phyloP scores from a whole-genome alignment of 2,888 invertebrate species.

The Marronus borbonicus region DNA sequence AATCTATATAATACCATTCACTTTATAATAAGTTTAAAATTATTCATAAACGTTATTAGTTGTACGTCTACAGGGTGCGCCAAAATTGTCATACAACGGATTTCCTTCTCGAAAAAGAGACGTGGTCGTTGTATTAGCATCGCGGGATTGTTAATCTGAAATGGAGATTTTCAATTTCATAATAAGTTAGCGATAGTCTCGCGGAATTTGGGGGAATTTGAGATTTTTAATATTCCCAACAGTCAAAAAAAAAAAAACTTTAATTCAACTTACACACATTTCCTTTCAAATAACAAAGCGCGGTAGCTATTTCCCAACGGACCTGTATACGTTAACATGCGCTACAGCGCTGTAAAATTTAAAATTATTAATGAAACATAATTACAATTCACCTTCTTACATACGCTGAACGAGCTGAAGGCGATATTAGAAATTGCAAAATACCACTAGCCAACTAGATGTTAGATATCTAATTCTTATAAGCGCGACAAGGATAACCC shows the following conservation, averaged over 20 bases:
- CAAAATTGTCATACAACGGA: not conserved
- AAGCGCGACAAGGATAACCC: not conserved
- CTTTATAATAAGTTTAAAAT: conserved; percentile 36
- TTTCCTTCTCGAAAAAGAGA: no score
- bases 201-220: no score
- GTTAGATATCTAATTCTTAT: not conserved
- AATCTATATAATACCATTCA: conserved; percentile 41
- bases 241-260: no score
- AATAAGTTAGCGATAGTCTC: no score
- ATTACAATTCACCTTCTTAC: conserved; percentile 23
- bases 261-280: not conserved
- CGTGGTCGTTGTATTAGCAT: no score
- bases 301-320: not conserved
- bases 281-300: no score
- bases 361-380: conserved; percentile 48
- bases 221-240: no score
- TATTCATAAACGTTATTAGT: conserved; percentile 13
- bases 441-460: conserved; percentile 1
- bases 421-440: conserved; percentile 39
- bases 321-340: not conserved
- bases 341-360: conserved; percentile 18
- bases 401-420: not conserved
- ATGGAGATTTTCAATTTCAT: no score
- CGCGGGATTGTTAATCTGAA: no score
- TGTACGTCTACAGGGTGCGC: not conserved